These are phyloP conservation scores for Mobula hypostoma DNA, from an alignment of 2,113 vertebrate species.

Conservation along the genomic window DNA sequence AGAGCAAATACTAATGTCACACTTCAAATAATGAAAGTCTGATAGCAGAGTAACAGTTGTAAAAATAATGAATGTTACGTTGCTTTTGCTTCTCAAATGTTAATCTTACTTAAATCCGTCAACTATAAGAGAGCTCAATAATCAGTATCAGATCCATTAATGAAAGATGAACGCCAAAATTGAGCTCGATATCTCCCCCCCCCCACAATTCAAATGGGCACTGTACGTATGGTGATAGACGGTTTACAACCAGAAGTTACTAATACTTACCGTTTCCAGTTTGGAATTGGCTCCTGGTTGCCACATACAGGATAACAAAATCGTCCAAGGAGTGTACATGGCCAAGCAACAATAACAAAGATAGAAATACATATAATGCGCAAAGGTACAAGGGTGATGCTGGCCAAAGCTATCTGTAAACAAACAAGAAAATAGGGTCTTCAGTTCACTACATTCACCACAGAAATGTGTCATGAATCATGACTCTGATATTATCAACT, in stretches of 20 bases:
- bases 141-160: not conserved
- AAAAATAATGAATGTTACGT: not conserved
- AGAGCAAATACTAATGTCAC: too few species aligned
- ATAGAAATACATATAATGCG: conserved; percentile 61
- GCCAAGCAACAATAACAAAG: conserved; percentile 73
- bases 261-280: conserved; percentile 83
- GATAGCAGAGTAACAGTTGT: too few species aligned
- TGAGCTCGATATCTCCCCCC: not conserved
- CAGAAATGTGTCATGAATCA: not conserved
- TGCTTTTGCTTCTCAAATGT: not conserved
- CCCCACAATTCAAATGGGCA: not conserved
- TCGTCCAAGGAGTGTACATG: conserved; percentile 65
- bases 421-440: not conserved
- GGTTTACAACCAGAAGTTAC: not conserved
- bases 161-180: not conserved
- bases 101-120: not conserved
- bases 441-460: not conserved
- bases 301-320: conserved; percentile 59
- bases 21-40: too few species aligned
- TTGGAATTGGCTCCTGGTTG: conserved; percentile 63
- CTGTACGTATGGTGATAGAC: not conserved
- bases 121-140: not conserved
- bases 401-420: conserved; percentile 62
- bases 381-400: conserved; percentile 78
- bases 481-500: too few species aligned